Conservation (phyloP, 2,888 invertebrate species). For the Cheilosia impressa region DNA sequence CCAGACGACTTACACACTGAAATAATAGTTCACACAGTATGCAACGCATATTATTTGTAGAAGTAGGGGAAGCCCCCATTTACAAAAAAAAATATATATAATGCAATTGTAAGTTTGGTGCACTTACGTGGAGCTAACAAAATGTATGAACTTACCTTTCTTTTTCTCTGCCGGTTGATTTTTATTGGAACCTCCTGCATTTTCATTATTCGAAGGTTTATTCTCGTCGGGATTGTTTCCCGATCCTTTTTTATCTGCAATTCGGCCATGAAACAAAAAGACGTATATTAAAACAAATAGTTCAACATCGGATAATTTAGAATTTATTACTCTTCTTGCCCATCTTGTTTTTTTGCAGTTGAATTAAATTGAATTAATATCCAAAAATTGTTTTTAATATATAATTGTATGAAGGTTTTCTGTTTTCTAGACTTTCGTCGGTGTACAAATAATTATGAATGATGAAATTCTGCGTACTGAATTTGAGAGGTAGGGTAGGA, state of each 20-base stretch:
- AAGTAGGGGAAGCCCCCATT: no score
- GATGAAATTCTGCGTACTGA: no score
- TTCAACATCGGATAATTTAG: background rate
- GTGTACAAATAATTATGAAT: no score
- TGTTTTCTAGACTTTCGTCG: no score
- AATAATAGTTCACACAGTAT: no score
- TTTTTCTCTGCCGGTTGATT: constrained; percentile 15
- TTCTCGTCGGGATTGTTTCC: constrained; percentile 20
- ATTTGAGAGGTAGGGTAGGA: no score
- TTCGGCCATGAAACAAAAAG: no score
- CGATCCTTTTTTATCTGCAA: constrained; percentile 15
- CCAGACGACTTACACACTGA: no score
- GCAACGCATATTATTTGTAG: no score
- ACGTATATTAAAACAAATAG: background rate
- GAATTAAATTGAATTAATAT: background rate
- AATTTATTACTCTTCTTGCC: constrained; percentile 46
- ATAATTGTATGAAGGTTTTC: no score
- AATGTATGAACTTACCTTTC: constrained; percentile 7
- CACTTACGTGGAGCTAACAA: background rate
- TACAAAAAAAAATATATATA: no score
- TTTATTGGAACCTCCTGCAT: constrained; percentile 1
- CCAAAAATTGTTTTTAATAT: no score
- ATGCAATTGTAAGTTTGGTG: background rate
- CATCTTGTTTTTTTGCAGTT: background rate
- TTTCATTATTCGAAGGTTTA: background rate